phyloP scores from a whole-genome alignment of 2,888 invertebrate genomes.

The Lottia scabra region DNA sequence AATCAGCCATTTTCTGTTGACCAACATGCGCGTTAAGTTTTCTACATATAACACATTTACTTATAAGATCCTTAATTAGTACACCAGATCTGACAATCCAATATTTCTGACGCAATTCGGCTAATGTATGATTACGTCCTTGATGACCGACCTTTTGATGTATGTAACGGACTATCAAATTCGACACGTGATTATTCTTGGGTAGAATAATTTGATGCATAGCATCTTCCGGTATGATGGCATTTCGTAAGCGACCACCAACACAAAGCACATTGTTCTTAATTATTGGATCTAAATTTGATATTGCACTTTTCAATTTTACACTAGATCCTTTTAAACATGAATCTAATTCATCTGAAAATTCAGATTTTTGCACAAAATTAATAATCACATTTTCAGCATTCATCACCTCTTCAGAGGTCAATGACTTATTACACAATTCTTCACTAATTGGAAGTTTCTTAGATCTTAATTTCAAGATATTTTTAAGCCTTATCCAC shows the following conservation, averaged over 20 bases:
- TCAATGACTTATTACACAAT: background rate
- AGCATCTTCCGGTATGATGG: background rate
- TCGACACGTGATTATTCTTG: too few species aligned
- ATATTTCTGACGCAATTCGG: too few species aligned
- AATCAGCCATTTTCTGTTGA: too few species aligned
- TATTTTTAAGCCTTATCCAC: background rate
- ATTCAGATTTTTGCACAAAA: background rate
- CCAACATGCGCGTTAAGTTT: background rate
- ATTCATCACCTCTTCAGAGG: background rate
- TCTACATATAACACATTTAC: background rate
- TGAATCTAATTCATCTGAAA: background rate
- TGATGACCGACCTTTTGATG: background rate
- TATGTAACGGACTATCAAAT: background rate
- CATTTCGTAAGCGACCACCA: too few species aligned
- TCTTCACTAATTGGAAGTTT: background rate
- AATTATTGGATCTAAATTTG: background rate
- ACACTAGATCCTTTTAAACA: background rate
- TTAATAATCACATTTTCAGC: background rate
- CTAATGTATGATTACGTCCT: too few species aligned
- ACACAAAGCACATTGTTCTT: too few species aligned
- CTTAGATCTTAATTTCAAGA: background rate
- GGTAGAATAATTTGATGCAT: background rate
- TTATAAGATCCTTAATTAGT: too few species aligned
- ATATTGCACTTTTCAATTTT: background rate
- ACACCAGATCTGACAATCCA: too few species aligned